Percentiles rank a stretch among this genome's conserved stretches.
phyloP scores from a whole-genome alignment of 2,113 vertebrate species.

The Eublepharis macularius region DNA sequence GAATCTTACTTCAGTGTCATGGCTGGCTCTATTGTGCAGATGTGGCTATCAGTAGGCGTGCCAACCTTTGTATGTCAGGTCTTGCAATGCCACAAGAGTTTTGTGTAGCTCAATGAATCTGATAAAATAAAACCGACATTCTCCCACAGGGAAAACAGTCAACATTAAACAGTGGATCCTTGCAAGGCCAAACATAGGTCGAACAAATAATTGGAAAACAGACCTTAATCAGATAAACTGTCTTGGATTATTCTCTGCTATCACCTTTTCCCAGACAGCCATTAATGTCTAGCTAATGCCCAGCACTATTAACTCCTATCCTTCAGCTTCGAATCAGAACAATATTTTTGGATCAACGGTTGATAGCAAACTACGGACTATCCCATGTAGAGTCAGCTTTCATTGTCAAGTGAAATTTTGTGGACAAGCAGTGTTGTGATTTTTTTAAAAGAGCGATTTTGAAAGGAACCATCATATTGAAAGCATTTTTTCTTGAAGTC shows the following conservation, averaged over 20 bases:
- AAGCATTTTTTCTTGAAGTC: no score
- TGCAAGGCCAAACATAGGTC: not conserved
- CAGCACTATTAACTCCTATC: not conserved
- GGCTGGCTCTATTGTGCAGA: no score
- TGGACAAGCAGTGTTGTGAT: not conserved
- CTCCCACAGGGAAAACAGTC: not conserved
- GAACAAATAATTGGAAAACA: not conserved
- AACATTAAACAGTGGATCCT: not conserved
- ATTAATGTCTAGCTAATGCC: conserved; percentile 1
- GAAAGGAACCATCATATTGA: not conserved
- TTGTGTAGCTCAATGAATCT: not conserved
- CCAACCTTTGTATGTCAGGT: no score
- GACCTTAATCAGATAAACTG: not conserved
- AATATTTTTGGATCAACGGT: not conserved
- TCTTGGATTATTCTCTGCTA: conserved; percentile 7
- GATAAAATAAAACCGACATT: not conserved
- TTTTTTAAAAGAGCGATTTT: not conserved
- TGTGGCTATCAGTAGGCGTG: no score
- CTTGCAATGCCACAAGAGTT: no score
- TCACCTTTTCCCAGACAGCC: not conserved
- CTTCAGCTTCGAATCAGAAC: not conserved
- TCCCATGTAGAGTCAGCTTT: not conserved
- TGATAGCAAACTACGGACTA: not conserved
- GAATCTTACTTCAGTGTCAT: no score
- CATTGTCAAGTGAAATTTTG: not conserved